A percentile compares a stretch with the other conserved stretches of the same genome.
Evolutionary conservation across 2,113 vertebrate species (phyloP).

Genomic region (Leptobrachium ailaonicum): DNA sequence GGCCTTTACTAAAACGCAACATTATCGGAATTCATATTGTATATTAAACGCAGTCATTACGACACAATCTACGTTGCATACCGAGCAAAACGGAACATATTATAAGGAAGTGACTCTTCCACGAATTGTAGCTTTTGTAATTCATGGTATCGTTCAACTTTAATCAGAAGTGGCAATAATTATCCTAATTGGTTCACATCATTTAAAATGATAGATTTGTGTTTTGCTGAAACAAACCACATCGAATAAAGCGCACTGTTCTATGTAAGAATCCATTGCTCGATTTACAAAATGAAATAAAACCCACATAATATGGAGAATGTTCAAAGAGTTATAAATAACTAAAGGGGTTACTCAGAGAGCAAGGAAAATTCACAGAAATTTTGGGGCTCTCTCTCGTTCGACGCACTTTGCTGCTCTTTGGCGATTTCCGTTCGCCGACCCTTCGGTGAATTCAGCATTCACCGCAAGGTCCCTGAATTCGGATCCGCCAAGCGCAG

Average conservation of each 20-base stretch:
- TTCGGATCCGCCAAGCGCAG: no score
- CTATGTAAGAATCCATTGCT: neutral
- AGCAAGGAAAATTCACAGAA: no score
- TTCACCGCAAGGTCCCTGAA: no score
- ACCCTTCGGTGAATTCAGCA: no score
- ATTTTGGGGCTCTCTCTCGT: no score
- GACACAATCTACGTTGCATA: neutral
- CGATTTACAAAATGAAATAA: neutral
- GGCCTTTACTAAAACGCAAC: neutral
- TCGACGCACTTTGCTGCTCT: no score
- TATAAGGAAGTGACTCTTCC: neutral
- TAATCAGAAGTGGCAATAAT: constrained; percentile 36
- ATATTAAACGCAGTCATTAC: constrained; percentile 16
- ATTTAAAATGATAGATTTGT: constrained; percentile 36
- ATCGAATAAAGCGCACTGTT: neutral
- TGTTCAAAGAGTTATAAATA: neutral
- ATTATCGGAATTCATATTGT: constrained; percentile 32
- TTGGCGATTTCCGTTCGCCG: no score
- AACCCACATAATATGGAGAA: neutral
- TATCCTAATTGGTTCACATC: constrained; percentile 14
- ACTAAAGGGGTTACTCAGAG: no score
- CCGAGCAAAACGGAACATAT: neutral
- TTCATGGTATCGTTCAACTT: constrained; percentile 12
- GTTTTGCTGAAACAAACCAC: constrained; percentile 3
- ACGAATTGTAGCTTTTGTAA: neutral